These are phyloP conservation scores for Brachyhypopomus occidentalis DNA, from an alignment of 2,113 vertebrate genomes.

Conservation along the genomic window DNA sequence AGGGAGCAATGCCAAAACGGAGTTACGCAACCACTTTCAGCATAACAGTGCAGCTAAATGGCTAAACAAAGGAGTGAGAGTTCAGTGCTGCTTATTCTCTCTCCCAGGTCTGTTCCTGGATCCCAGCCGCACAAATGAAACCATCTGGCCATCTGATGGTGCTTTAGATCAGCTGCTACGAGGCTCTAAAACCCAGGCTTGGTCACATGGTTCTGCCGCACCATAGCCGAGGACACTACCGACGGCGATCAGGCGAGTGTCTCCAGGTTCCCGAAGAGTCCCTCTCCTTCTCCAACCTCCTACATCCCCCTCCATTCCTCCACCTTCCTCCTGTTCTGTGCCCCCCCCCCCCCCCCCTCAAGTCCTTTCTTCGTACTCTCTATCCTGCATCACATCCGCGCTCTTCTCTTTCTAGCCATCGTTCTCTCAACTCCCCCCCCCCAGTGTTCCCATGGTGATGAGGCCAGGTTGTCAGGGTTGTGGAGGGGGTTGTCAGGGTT, in stretches of 20 bases:
- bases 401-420: slow-evolving; percentile 14
- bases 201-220: too few species aligned
- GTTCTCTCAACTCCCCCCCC: neutral
- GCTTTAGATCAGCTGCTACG: too few species aligned
- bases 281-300: neutral
- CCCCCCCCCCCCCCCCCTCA: slow-evolving; percentile 16
- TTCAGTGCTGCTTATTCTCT: neutral
- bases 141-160: too few species aligned
- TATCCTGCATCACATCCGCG: slow-evolving; percentile 4
- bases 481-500: slow-evolving; percentile 31
- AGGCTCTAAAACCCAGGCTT: too few species aligned
- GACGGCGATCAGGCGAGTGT: neutral
- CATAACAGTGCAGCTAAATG: slow-evolving; percentile 3
- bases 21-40: slow-evolving; percentile 19
- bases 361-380: slow-evolving; percentile 21
- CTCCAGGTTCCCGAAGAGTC: neutral
- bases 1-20: neutral
- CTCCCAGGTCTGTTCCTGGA: neutral
- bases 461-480: neutral
- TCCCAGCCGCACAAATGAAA: too few species aligned
- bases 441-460: slow-evolving; percentile 54
- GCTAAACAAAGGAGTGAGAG: slow-evolving; percentile 11
- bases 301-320: neutral
- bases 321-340: slow-evolving; percentile 15
- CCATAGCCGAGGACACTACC: too few species aligned